phyloP scores from a whole-genome alignment of 2,888 invertebrate genomes.

The Tetrapedia diversipes region DNA sequence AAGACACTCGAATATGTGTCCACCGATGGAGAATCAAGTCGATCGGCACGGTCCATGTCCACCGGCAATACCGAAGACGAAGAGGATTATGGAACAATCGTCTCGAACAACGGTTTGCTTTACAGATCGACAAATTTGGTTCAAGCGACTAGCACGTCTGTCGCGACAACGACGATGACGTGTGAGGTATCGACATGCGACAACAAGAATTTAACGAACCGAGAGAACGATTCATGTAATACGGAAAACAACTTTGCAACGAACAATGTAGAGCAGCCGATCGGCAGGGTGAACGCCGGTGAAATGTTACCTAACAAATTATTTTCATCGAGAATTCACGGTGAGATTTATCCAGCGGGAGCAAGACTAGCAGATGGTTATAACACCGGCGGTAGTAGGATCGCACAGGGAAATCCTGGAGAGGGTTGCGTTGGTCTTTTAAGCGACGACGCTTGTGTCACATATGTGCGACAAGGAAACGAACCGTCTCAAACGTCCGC shows the following conservation, averaged over 20 bases:
- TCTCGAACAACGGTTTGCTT: slow-evolving; percentile 54
- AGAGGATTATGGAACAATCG: slow-evolving; percentile 63
- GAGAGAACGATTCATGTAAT: slow-evolving; percentile 45
- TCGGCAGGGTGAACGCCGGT: slow-evolving; percentile 44
- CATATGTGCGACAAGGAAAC: slow-evolving; percentile 53
- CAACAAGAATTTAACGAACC: slow-evolving; percentile 38
- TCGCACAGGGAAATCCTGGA: slow-evolving; percentile 46
- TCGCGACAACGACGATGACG: slow-evolving; percentile 51
- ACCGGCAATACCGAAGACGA: slow-evolving; percentile 62
- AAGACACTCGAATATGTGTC: slow-evolving; percentile 56
- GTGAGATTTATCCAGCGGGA: slow-evolving; percentile 44
- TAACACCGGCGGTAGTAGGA: slow-evolving; percentile 36
- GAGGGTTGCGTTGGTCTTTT: slow-evolving; percentile 53
- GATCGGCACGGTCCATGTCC: slow-evolving; percentile 37
- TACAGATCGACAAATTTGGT: slow-evolving; percentile 54
- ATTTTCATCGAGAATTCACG: slow-evolving; percentile 58
- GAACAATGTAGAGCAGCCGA: slow-evolving; percentile 20
- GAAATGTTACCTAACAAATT: slow-evolving; percentile 56
- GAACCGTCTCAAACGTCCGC: slow-evolving; percentile 50
- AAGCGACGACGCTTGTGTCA: slow-evolving; percentile 60
- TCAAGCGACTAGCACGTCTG: slow-evolving; percentile 45
- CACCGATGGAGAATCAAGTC: slow-evolving; percentile 43
- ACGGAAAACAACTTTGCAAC: slow-evolving; percentile 21
- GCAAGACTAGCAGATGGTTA: slow-evolving; percentile 48
- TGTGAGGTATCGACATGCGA: slow-evolving; percentile 50